These are phyloP conservation scores for Halictus rubicundus DNA, from an alignment of 1,140 invertebrate genomes.

Conservation along the genomic window DNA sequence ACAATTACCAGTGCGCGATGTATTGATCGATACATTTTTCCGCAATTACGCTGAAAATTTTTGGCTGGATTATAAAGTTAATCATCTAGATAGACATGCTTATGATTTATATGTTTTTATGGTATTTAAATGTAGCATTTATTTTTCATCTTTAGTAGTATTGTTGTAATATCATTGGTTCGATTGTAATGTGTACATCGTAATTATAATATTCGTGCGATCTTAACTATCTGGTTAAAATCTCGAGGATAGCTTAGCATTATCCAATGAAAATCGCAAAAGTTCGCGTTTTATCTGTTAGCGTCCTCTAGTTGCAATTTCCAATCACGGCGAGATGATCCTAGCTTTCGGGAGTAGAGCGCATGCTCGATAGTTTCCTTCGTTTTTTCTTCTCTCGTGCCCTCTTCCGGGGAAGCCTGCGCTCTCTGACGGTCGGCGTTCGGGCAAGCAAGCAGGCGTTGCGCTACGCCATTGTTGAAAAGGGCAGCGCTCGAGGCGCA, in stretches of 20 bases:
- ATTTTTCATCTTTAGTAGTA: neutral
- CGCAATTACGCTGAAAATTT: neutral
- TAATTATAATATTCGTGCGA: neutral
- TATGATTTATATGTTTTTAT: neutral
- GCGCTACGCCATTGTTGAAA: constrained; percentile 72
- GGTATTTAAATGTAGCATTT: neutral
- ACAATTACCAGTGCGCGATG: neutral
- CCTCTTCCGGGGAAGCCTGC: constrained; percentile 54
- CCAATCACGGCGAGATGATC: constrained; percentile 41
- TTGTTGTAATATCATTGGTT: neutral
- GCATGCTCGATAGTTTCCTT: constrained; percentile 55
- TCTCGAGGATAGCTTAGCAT: too few species aligned
- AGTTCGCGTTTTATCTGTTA: constrained; percentile 14
- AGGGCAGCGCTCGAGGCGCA: constrained; percentile 75
- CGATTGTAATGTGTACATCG: neutral
- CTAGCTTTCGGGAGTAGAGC: constrained; percentile 40
- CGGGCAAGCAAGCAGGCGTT: constrained; percentile 44
- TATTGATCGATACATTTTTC: neutral
- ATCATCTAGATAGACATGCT: neutral
- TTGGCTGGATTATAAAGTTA: neutral
- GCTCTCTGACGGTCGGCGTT: constrained; percentile 53
- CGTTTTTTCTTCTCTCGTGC: constrained; percentile 53
- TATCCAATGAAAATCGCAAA: neutral
- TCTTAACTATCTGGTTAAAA: too few species aligned
- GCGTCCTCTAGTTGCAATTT: constrained; percentile 47